Evolutionary conservation across 2,797 vertebrate species (phyloP).

Genomic region (Coregonus ussuriensis): DNA sequence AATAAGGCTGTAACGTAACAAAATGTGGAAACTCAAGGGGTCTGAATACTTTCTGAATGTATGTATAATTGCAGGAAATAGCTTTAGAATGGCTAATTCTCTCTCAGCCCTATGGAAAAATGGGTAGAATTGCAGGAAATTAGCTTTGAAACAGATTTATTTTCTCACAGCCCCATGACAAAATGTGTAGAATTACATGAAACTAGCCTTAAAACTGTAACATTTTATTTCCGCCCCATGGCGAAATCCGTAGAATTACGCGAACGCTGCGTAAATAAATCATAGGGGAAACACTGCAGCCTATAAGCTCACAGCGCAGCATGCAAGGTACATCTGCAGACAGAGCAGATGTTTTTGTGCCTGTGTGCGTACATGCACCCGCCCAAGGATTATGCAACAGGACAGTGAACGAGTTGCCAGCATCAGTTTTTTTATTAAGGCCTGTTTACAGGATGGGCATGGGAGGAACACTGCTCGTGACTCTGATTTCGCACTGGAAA

Average conservation of each 20-base stretch:
- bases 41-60: no score
- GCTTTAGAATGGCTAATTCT: no score
- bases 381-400: constrained; percentile 57
- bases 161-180: constrained; percentile 23
- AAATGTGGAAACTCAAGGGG: no score
- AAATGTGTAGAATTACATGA: no score
- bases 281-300: neutral
- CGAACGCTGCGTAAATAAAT: no score
- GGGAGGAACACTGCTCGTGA: constrained; percentile 37
- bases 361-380: neutral
- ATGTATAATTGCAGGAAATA: no score
- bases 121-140: no score
- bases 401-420: constrained; percentile 32
- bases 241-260: no score
- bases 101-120: no score
- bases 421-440: constrained; percentile 48
- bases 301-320: constrained; percentile 15
- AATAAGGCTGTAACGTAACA: no score
- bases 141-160: neutral
- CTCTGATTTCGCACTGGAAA: constrained; percentile 62
- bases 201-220: no score
- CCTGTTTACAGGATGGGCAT: constrained; percentile 50
- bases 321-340: constrained; percentile 23
- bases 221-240: no score
- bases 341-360: constrained; percentile 48